Evolutionary conservation across 2,113 vertebrate species (phyloP).

Genomic region (Ciconia stormi): DNA sequence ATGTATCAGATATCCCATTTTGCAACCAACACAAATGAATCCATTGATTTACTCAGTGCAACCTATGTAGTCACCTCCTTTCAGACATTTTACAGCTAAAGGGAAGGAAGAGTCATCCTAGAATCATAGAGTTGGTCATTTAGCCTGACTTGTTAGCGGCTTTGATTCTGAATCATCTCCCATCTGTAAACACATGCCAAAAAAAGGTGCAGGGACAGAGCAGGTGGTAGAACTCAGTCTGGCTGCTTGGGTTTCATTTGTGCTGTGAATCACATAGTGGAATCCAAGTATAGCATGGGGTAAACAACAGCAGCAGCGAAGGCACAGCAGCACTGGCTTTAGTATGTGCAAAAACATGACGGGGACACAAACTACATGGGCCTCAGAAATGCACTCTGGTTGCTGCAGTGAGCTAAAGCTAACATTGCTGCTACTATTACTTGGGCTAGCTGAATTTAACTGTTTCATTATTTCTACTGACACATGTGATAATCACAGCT

Average conservation of each 20-base stretch:
- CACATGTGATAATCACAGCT: not conserved
- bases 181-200: not conserved
- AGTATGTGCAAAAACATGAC: not conserved
- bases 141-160: not conserved
- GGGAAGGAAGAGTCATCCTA: not conserved
- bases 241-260: not conserved
- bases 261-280: not conserved
- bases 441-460: not conserved
- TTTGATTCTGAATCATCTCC: not conserved
- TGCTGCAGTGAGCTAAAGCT: not conserved
- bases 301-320: not conserved
- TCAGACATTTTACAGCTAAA: not conserved
- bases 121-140: not conserved
- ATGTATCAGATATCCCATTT: not conserved
- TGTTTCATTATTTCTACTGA: not conserved
- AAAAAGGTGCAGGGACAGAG: not conserved
- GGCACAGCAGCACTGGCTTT: not conserved
- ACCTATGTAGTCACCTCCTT: not conserved
- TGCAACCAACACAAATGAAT: not conserved
- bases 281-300: not conserved
- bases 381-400: not conserved
- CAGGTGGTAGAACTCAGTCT: accelerated
- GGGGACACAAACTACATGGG: not conserved
- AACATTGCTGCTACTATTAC: not conserved
- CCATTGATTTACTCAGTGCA: not conserved